Evolutionary conservation across 2,888 invertebrate genomes (phyloP), one percentile per base, ranked within the genome.

Genomic region (Mythimna albipuncta): DNA sequence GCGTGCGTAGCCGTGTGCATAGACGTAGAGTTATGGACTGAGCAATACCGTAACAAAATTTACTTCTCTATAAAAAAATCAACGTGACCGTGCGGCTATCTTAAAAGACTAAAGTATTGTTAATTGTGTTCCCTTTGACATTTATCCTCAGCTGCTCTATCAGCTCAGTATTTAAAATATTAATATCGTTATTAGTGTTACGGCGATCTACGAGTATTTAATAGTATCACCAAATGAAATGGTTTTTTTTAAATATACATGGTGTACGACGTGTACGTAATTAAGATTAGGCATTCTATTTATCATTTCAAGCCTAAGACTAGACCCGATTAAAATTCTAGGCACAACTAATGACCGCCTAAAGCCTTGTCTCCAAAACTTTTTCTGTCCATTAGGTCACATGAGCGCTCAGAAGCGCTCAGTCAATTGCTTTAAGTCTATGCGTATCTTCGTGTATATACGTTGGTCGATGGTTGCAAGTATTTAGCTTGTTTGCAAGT

Each of bases 401-500:
- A 38, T 38, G 1, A 13, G 11, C 16, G 3, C 6, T 47, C 47
- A 9, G 4, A 19, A 7, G 41, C 41, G 21, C 59, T 21, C 41
- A 41, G 1, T 21, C 59, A 1, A 61, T 61, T 21, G 21, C 3
- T 41, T 21, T 59, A 13, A 6, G 41, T 41, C 6, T 21, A 55
- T 26, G 59, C 59, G 13, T 41, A 59, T 6, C 13, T 6, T 13
- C 21, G 50, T 64, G 59, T 52, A 47, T 32, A 50, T 57, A 59
- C 11, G 13, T 58, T 59, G 52, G 6, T 11, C 19, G 32, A 57
- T 55, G 55, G 21, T 72, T 64, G 58, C 65, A 11, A 50, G 21
- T 54, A 66, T 66, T 72, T 64, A 57, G 55, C 58, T 77, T 52
- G 6, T 65, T 35, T 57, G 44, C 21, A 26, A 44, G n/a, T 50